Evolutionary conservation across 1,140 invertebrate species (phyloP), one percentile per base, ranked within the genome.

Genomic region (Rhopalosiphum maidis): DNA sequence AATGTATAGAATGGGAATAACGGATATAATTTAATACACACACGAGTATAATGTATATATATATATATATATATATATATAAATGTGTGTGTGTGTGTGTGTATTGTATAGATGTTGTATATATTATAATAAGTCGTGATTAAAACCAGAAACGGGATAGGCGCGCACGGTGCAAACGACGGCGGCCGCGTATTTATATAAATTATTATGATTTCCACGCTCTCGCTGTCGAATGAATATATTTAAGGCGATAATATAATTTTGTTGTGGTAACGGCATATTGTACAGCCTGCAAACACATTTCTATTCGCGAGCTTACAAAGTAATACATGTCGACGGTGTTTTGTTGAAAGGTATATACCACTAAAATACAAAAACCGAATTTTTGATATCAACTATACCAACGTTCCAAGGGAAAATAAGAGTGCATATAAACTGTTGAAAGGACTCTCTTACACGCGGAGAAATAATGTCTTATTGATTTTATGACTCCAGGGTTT

Each of bases 231-330:
- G 30, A 77, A 77, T 77, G 60, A 77, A 51, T 18, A 77, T 77
- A 77, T 77, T 77, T 77, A 77, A 77, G 60, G 60, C 60, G n/a
- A n/a, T 35, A 77, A 77, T 77, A 77, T n/a, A n/a, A 77, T 77
- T 77, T 77, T 77, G 30, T 77, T 6, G 11, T 60, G 30, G 55
- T 60, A 30, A 60, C 55, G n/a, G n/a, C 60, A 77, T n/a, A 68
- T 68, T 77, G 11, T 77, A 77, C 60, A 30, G n/a, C 60, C 60
- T 68, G 60, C 30, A 4, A 77, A 77, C 15, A n/a, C 60, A n/a
- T n/a, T 77, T 77, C 60, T 77, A 77, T 77, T 77, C 30, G 15
- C 60, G 15, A 77, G 60, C 5, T n/a, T n/a, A 18, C 30, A 15
- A 77, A 77, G n/a, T 77, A 77, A 77, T n/a, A 21, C 60, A 77